phyloP scores from a whole-genome alignment of 2,797 vertebrate genomes.

The Syndactyla subalaris region DNA sequence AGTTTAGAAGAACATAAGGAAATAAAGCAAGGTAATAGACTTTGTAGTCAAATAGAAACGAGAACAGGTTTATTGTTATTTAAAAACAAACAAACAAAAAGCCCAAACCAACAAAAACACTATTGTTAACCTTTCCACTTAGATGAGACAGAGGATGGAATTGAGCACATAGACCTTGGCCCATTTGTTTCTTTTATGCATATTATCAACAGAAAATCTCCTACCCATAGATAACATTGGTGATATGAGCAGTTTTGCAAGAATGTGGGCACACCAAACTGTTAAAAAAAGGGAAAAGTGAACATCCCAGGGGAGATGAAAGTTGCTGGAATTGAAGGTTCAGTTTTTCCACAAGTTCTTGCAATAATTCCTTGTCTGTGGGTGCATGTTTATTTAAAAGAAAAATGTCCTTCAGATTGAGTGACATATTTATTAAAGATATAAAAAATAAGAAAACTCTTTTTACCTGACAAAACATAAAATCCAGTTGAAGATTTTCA shows the following conservation, averaged over 20 bases:
- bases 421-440: background rate
- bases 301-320: background rate
- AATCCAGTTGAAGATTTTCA: background rate
- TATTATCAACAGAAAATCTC: background rate
- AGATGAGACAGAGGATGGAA: background rate
- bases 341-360: background rate
- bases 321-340: background rate
- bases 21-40: background rate
- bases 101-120: too few relatives aligned
- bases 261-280: background rate
- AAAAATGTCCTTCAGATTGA: background rate
- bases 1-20: background rate
- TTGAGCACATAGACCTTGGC: background rate
- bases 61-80: background rate
- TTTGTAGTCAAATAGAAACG: background rate
- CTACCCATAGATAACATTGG: background rate
- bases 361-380: background rate
- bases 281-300: background rate
- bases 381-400: background rate
- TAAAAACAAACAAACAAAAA: background rate
- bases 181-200: background rate
- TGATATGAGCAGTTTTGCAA: background rate
- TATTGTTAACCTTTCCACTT: background rate
- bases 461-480: background rate
- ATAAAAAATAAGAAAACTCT: background rate